phyloP scores from a whole-genome alignment of 2,113 vertebrate genomes.

The Aythya baeri region DNA sequence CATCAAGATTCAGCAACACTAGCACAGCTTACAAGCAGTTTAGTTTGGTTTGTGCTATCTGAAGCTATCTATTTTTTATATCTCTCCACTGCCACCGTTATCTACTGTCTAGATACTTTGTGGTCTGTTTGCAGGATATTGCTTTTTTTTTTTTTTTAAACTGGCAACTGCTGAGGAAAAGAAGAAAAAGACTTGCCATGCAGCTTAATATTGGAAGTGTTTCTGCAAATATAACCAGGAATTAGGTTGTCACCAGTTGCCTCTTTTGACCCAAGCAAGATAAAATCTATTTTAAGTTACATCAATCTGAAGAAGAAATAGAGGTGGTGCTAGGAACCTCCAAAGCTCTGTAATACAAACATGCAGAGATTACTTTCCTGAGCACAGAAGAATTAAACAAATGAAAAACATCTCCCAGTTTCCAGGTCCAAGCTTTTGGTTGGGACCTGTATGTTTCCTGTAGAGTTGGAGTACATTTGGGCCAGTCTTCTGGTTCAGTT shows the following conservation, averaged over 20 bases:
- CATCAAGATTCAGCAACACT: neutral
- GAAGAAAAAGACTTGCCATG: neutral
- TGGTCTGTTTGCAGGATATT: neutral
- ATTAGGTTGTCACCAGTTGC: neutral
- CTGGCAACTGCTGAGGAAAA: neutral
- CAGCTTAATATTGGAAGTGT: neutral
- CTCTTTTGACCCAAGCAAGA: neutral
- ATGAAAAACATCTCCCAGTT: neutral
- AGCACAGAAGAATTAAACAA: neutral
- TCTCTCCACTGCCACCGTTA: neutral
- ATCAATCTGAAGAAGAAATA: neutral
- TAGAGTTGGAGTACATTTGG: neutral
- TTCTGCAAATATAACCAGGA: neutral
- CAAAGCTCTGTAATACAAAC: neutral
- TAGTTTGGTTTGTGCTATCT: neutral
- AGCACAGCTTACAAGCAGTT: neutral
- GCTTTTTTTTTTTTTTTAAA: neutral
- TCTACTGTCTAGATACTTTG: neutral
- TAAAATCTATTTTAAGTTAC: neutral
- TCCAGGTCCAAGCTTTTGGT: neutral
- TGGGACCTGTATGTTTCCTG: neutral
- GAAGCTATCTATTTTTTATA: rapidly evolving
- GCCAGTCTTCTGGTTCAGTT: neutral
- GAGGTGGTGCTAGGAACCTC: neutral
- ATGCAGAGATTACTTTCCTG: neutral